A percentile compares a stretch with the other conserved stretches of the same genome.
phyloP scores from a whole-genome alignment of 2,888 invertebrate species.

The Apamea sordens region DNA sequence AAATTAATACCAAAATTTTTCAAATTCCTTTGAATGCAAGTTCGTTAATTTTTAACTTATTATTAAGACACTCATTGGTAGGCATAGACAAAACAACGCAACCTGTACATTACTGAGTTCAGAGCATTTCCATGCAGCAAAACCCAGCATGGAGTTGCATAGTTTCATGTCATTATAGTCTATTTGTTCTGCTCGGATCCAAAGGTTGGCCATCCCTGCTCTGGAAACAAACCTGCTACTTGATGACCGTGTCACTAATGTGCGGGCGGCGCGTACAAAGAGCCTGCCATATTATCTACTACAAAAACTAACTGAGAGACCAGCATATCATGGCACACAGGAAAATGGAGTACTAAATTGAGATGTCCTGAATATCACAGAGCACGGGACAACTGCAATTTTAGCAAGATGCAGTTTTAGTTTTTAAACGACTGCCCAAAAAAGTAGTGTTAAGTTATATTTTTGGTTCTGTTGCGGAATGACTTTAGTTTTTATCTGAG shows the following conservation, averaged over 20 bases:
- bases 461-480: not conserved
- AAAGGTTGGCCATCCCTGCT: constrained; percentile 26
- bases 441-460: not conserved
- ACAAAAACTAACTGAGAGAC: constrained; percentile 39
- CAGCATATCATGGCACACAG: constrained; percentile 23
- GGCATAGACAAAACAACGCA: too few relatives aligned
- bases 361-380: not conserved
- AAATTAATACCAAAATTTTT: not conserved
- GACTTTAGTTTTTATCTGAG: not conserved
- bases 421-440: not conserved
- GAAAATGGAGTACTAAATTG: not conserved
- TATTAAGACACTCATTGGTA: not conserved
- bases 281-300: constrained; percentile 5
- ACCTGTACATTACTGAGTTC: not conserved
- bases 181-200: not conserved
- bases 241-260: constrained; percentile 57
- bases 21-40: not conserved
- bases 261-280: constrained; percentile 59
- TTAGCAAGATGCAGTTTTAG: not conserved
- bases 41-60: not conserved
- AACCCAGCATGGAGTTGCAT: not conserved
- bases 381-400: not conserved
- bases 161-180: not conserved
- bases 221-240: constrained; percentile 43
- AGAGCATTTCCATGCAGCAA: not conserved